These are phyloP conservation scores for Parnassius glacialis DNA, from an alignment of 2,888 invertebrate genomes.

Conservation along the genomic window DNA sequence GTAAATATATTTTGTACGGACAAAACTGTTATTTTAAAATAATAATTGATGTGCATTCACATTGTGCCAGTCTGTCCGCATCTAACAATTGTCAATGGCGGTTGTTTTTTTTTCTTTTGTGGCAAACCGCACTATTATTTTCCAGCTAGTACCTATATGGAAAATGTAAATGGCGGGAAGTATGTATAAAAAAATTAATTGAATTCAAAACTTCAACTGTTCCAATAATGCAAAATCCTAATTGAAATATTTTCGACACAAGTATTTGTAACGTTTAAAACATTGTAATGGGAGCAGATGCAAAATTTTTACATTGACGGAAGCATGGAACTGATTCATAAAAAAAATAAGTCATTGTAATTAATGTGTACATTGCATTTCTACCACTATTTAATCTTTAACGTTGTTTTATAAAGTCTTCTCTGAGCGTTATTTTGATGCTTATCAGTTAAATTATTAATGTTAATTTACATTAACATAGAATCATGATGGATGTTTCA, in stretches of 20 bases:
- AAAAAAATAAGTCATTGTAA: slow-evolving; percentile 25
- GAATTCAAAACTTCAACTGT: neutral
- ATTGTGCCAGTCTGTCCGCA: slow-evolving; percentile 50
- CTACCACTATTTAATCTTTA: slow-evolving; percentile 51
- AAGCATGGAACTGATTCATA: slow-evolving; percentile 24
- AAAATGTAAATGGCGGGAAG: slow-evolving; percentile 37
- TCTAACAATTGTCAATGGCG: slow-evolving; percentile 61
- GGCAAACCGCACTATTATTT: slow-evolving; percentile 49
- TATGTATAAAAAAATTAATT: slow-evolving; percentile 7
- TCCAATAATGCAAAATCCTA: neutral
- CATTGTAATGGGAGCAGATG: slow-evolving; percentile 41
- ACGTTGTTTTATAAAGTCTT: slow-evolving; percentile 29
- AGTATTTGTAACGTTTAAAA: slow-evolving; percentile 1
- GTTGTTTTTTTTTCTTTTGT: slow-evolving; percentile 62
- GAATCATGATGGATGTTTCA: no score
- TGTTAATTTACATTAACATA: slow-evolving; percentile 8
- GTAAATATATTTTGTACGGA: slow-evolving; percentile 77
- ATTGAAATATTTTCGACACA: neutral
- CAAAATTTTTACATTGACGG: slow-evolving; percentile 37
- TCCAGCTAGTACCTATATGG: slow-evolving; percentile 27
- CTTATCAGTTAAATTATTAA: slow-evolving; percentile 20
- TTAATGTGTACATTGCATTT: slow-evolving; percentile 38
- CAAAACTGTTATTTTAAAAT: slow-evolving; percentile 81
- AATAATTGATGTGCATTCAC: slow-evolving; percentile 72
- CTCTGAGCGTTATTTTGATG: slow-evolving; percentile 26